These are phyloP conservation scores for Hemibagrus guttatus DNA, from an alignment of 2,797 vertebrate species.

Conservation along the genomic window DNA sequence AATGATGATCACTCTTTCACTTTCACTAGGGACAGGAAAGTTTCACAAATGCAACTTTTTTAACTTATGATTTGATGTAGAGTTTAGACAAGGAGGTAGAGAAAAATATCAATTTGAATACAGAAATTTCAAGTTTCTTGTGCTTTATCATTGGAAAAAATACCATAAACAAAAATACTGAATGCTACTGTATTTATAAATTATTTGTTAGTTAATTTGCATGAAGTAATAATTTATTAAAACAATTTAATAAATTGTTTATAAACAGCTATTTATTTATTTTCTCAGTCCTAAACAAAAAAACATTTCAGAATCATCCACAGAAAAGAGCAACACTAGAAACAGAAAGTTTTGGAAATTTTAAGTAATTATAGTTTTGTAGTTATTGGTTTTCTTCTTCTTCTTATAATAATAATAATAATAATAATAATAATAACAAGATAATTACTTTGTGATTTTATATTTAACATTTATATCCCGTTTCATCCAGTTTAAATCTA, in stretches of 20 bases:
- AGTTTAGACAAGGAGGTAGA: neutral
- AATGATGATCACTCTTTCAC: neutral
- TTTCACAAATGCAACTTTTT: neutral
- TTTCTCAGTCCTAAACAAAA: neutral
- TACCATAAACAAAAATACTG: neutral
- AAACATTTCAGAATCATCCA: neutral
- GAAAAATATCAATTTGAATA: neutral
- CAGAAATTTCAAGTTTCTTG: neutral
- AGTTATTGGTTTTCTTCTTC: too few relatives aligned
- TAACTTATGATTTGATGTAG: neutral
- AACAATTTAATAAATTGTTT: too few relatives aligned
- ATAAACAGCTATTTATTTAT: too few relatives aligned
- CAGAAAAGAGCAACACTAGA: neutral
- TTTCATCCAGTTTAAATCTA: neutral
- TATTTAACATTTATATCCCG: neutral
- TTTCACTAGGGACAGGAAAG: neutral
- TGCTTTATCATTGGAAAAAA: neutral
- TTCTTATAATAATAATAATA: neutral
- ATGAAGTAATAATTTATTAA: neutral
- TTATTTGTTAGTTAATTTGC: neutral
- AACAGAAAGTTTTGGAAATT: neutral
- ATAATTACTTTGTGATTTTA: neutral
- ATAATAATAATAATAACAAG: neutral
- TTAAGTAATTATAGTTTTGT: neutral
- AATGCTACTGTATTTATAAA: too few relatives aligned